These are phyloP conservation scores for Babyrousa celebensis DNA, from an alignment of 2,797 vertebrate species.

Conservation along the genomic window DNA sequence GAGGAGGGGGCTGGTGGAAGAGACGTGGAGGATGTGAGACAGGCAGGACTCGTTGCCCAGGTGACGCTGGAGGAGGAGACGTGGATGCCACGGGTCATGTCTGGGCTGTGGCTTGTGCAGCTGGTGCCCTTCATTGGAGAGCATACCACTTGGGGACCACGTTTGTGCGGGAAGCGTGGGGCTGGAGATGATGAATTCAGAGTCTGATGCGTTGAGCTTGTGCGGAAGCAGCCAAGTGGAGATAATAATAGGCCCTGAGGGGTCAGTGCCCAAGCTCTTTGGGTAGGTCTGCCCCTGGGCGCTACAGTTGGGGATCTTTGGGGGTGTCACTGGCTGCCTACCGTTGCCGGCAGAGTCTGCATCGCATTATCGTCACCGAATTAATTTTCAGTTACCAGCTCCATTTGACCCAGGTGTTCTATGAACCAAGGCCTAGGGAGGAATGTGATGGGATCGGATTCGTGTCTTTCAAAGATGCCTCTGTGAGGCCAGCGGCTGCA, in stretches of 20 bases:
- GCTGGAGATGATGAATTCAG: background rate
- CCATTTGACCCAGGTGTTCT: background rate
- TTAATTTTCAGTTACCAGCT: background rate
- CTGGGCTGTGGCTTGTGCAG: background rate
- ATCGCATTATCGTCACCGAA: background rate
- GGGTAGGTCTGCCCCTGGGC: too few relatives aligned
- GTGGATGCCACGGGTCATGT: background rate
- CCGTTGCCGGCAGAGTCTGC: rapidly evolving
- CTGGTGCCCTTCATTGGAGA: too few relatives aligned
- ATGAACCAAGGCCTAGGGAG: background rate
- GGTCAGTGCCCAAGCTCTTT: background rate
- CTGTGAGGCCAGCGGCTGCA: too few relatives aligned
- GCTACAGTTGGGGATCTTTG: background rate
- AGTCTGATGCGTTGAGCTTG: background rate
- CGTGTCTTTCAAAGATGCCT: background rate
- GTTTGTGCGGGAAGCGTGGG: background rate
- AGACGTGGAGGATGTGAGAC: background rate
- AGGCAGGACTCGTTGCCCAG: too few relatives aligned
- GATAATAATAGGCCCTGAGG: background rate
- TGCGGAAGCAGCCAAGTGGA: background rate
- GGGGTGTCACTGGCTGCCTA: background rate
- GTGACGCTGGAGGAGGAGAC: too few relatives aligned
- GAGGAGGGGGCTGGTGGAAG: background rate
- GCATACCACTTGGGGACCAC: background rate
- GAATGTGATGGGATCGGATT: background rate